Evolutionary conservation across 2,797 vertebrate species (phyloP), one percentile per base, ranked within the genome.

Genomic region (Nannoperca australis): DNA sequence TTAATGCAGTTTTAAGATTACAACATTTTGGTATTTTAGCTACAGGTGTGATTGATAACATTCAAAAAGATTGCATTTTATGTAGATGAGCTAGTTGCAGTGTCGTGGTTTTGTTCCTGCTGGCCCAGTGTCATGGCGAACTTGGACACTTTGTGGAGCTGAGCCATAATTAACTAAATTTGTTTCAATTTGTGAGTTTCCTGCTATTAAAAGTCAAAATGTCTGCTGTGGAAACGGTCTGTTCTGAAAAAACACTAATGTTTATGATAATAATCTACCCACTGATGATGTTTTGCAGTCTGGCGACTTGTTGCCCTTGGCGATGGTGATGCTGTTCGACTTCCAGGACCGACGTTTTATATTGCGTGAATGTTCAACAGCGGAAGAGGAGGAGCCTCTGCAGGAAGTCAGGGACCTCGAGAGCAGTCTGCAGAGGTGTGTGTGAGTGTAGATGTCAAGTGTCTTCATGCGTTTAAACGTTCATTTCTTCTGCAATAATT

Each of bases 301-400:
- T n/a, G 85, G 94, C 50, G 94, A 97, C 64, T 84, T 96, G 89
- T 96, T 95, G 89, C 95, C 96, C 36, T 93, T 99, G 87, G 95
- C 96, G 58, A 94, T 99, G 92, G 97, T 99, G 90, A 96, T 99
- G 96, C 94, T 99, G 68, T 98, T 95, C 83, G 97, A 99, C 89
- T 94, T 98, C 67, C 97, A 97, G 94, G 94, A 97, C 59, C 92
- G 95, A 80, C 96, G 94, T 87, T 99, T 99, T 91, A 71, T 86
- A 80, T 70, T 89, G 20, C 91, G 93, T 51, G 69, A 94, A 80
- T 84, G 61, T 83, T 73, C 89, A 53, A 9, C 56, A 42, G 87
- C 85, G 47, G 89, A 95, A 51, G 91, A 85, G 34, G 77, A 89
- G 45, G 88, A 85, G 47, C 47, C 32, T n/a, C 70, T 96, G 87